phyloP scores from a whole-genome alignment of 2,797 vertebrate genomes.

The Danio aesculapii region DNA sequence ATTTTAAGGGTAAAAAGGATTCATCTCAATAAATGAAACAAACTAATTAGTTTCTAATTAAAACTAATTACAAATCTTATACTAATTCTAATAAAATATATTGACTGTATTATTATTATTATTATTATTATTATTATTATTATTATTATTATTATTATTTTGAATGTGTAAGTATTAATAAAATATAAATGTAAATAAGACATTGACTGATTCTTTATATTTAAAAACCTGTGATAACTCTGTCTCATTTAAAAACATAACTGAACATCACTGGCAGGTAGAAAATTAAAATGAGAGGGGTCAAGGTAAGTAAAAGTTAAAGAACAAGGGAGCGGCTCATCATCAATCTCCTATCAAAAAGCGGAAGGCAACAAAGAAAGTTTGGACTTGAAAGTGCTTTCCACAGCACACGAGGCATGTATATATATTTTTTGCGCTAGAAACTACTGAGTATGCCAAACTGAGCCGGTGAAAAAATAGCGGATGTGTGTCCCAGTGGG shows the following conservation, averaged over 20 bases:
- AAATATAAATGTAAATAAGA: background rate
- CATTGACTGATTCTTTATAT: background rate
- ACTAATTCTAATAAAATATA: no score
- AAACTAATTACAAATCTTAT: no score
- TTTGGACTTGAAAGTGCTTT: conserved; percentile 6
- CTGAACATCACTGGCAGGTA: background rate
- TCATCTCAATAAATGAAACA: no score
- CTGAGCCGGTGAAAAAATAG: conserved; percentile 14
- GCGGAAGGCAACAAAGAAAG: conserved; percentile 19
- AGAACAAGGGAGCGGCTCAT: background rate
- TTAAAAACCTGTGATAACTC: background rate
- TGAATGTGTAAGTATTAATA: no score
- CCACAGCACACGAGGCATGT: conserved; percentile 17
- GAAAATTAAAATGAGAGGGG: background rate
- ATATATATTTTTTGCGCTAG: conserved; percentile 24
- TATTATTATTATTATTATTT: no score
- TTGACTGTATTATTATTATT: no score
- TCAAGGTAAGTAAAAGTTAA: background rate
- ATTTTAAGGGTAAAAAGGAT: no score
- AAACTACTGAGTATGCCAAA: conserved; percentile 44
- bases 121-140: no score
- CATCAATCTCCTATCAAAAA: conserved; percentile 23
- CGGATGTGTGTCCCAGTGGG: conserved; percentile 41
- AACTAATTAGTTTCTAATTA: no score
- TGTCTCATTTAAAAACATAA: background rate